Conservation (phyloP, 2,888 invertebrate genomes). For the Imbricaverruca yamaguchii region DNA sequence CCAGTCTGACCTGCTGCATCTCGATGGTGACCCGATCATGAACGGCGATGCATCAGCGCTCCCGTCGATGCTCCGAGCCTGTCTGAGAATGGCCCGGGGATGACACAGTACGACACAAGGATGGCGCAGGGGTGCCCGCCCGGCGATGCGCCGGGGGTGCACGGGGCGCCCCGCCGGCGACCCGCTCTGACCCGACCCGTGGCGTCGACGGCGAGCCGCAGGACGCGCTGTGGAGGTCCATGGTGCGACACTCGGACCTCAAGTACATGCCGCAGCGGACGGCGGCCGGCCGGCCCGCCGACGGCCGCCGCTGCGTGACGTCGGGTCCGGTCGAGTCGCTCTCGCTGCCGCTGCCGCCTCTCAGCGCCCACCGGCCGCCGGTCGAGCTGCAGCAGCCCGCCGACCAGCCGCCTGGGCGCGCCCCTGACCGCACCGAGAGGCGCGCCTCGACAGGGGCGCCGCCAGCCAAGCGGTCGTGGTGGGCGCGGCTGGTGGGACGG, state of each 20-base stretch:
- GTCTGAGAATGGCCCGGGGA: too few species aligned
- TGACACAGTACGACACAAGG: too few species aligned
- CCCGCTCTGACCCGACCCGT: conserved; percentile 29
- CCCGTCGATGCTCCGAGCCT: too few species aligned
- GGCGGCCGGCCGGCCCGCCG: neutral
- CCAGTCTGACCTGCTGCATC: too few species aligned
- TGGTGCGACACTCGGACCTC: neutral
- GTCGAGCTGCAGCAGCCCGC: neutral
- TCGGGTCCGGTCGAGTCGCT: neutral
- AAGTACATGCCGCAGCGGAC: neutral
- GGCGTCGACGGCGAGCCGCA: conserved; percentile 46
- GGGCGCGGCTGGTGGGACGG: neutral
- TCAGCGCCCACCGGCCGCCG: neutral
- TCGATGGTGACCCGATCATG: too few species aligned
- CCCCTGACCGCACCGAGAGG: too few species aligned
- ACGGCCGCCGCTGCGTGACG: too few species aligned
- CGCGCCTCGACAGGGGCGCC: neutral
- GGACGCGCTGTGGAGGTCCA: conserved; percentile 38
- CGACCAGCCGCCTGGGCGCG: too few species aligned
- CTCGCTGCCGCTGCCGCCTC: neutral
- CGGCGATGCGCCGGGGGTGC: too few species aligned
- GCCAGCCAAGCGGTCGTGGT: neutral
- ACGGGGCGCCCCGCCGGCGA: too few species aligned
- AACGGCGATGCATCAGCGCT: too few species aligned
- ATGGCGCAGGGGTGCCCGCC: too few species aligned